Evolutionary conservation across 1,140 invertebrate genomes (phyloP), one percentile per base, ranked within the genome.

Genomic region (Ooceraea biroi): DNA sequence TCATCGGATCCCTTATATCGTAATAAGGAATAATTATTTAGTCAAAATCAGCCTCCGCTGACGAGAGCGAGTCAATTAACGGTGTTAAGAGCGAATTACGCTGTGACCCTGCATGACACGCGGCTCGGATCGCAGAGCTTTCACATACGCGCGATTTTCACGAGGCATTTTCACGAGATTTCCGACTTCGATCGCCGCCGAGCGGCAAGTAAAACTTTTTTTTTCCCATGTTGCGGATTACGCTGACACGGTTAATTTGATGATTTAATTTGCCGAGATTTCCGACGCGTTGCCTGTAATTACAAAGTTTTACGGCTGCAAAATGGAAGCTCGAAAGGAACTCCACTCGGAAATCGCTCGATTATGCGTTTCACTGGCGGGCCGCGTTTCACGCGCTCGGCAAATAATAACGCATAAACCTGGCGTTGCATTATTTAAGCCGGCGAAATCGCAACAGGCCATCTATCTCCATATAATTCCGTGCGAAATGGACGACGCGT

Each of bases 1-100:
- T 11, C 25, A n/a, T 8, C 41, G 41, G 12, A 41, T 48, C 12
- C n/a, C 72, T 82, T 60, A 58, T 58, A 22, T 8, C 68, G 8
- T 60, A 73, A 82, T 73, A 72, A 82, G 60, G 68, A 82, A 72
- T 60, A 58, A 82, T 82, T 82, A 58, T 71, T 82, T 72, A 25
- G 36, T 82, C 1, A 30, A 19, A 60, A 82, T n/a, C 46, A 22
- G n/a, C 12, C 58, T n/a, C 12, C 41, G 41, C 7, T 60, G 65
- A 80, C 60, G 41, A 60, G 7, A 36, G 36, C 73, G 52, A 82
- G 10, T 58, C 71, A 71, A 82, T 78, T 82, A 50, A 27, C 48
- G 41, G 17, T 17, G 19, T n/a, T 46, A 73, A 73, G 17, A 60
- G 44, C 12, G 55, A 82, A 82, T 57, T 57, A 72, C 17, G 41